Base-by-base conservation (phyloP, 2,888 invertebrate species). In the Lasioglossum malachurum region DNA sequence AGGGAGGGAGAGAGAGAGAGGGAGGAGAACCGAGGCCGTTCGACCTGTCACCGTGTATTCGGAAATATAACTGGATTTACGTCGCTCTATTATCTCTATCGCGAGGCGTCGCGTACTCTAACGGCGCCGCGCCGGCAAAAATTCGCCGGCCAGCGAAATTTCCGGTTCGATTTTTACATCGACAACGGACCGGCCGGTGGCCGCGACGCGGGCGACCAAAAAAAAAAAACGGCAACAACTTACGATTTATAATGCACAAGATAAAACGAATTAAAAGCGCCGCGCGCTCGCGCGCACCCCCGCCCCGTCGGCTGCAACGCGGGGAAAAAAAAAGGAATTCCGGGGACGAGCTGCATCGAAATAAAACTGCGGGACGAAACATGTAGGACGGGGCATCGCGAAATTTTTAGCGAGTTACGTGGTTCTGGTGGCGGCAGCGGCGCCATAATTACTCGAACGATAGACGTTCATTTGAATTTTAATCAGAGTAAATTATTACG, bases 31-130 rank as follows among this genome's bases (percentile, higher is more conserved):
- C 23, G 71, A 41, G 41, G 41, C 71, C 82, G 82, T 75, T 75
- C 35, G 75, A 74, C 41, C 78, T 80, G 87, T 90, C 87, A 82
- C 84, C 87, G 87, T 87, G 87, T 84, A 88, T 88, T 87, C 84
- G 87, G 67, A 80, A 87, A 88, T 87, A 84, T 87, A 87, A 88
- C 87, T 78, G 80, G 87, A 88, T 87, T 88, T 84, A 84, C 81
- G 84, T 81, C 80, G 87, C 87, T 78, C 87, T 87, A 87, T 87
- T 87, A 87, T 87, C 87, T 81, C 87, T 83, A 80, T 83, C 80
- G 86, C 82, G 82, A 74, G 67, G 67, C 57, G 64, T 78, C 60
- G 78, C 73, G 71, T 69, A 57, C 71, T 71, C 84, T 79, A 80
- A 84, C 84, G 84, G 80, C 72, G 84, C 75, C 67, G 64, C 38